Evolutionary conservation across 2,797 vertebrate genomes (phyloP).

Genomic region (Sebastiscus tertius): DNA sequence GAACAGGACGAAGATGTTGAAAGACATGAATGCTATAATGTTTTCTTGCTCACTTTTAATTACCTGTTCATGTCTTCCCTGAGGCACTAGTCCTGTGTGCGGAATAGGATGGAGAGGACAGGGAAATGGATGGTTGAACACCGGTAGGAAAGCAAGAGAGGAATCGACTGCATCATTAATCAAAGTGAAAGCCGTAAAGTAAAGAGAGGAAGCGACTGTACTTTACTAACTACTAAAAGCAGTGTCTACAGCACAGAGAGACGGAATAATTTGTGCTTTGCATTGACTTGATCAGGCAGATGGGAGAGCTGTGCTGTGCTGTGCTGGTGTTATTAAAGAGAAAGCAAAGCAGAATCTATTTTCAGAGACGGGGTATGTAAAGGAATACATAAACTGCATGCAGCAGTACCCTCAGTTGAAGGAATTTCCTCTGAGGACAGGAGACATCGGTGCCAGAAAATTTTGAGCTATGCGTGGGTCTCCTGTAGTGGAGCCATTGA

Average conservation of each 20-base stretch:
- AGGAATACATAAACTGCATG: slow-evolving; percentile 42
- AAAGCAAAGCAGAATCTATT: slow-evolving; percentile 22
- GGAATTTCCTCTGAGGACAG: slow-evolving; percentile 33
- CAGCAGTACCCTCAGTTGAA: slow-evolving; percentile 16
- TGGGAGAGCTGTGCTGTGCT: slow-evolving; percentile 24
- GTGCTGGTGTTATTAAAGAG: slow-evolving; percentile 38
- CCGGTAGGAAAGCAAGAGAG: slow-evolving; percentile 23
- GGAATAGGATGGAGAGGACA: slow-evolving; percentile 28
- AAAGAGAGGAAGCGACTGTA: slow-evolving; percentile 37
- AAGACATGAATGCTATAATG: slow-evolving; percentile 28
- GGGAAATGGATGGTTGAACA: slow-evolving; percentile 59
- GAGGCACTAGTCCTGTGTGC: slow-evolving; percentile 23
- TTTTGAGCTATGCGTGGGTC: slow-evolving; percentile 15
- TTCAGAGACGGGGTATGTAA: slow-evolving; percentile 5
- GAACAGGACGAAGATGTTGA: slow-evolving; percentile 31
- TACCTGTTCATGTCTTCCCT: slow-evolving; percentile 52
- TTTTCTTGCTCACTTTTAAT: slow-evolving; percentile 40
- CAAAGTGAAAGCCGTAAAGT: slow-evolving; percentile 66
- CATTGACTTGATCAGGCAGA: slow-evolving; percentile 42
- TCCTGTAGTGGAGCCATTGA: slow-evolving; percentile 28
- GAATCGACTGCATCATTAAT: slow-evolving; percentile 61
- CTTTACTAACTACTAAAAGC: slow-evolving; percentile 51
- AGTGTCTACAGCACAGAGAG: slow-evolving; percentile 33
- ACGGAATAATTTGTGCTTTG: slow-evolving; percentile 60
- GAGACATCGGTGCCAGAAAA: slow-evolving; percentile 14